Base-by-base conservation (phyloP, 2,113 vertebrate genomes). In the Ctenomys sociabilis region DNA sequence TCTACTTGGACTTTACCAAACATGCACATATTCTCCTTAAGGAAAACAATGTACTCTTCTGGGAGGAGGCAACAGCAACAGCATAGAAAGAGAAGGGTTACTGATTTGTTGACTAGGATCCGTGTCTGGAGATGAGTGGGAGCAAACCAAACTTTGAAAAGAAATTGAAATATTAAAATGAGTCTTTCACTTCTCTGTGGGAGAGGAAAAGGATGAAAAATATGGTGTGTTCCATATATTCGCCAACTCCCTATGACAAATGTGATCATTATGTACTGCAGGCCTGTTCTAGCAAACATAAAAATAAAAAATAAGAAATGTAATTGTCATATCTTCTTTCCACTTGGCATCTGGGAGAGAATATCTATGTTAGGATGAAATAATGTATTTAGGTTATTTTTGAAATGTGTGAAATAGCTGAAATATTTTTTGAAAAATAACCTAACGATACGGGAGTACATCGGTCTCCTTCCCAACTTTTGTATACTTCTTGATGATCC, bases 121-220 rank as follows among this genome's bases (percentile, higher is more conserved):
- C 72, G 14, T 43, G 85, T 63, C 32, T n/a, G 66, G 43, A 95
- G 52, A 82, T 24, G 16, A 95, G 73, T 83, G 9, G 49, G 17
- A 82, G 66, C 77, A 88, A 94, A 85, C 2, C 84, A 22, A 37
- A 37, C 43, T 32, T 28, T 54, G 30, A 77, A 64, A 89, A 66
- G 6, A 61, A 88, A 91, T 8, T 80, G 22, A 94, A 94, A 3
- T 70, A 59, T 45, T 85, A 77, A 90, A 59, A 97, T 6, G 32
- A 17, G 40, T 72, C 88, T 78, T 63, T 37, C 35, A 90, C 32
- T 37, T 16, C 9, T 52, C 9, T 88, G 45, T 13, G 28, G 45
- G 26, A 49, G 0, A 28, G 43, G 43, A 30, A 17, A 45, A 16
- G 43, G 13, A 49, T 14, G 26, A 78, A 49, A 77, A 5, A 75